A percentile compares a stretch with the other conserved stretches of the same genome.
These are phyloP conservation scores for Plectus sambesii DNA, from an alignment of 1,140 invertebrate species.

Conservation along the genomic window DNA sequence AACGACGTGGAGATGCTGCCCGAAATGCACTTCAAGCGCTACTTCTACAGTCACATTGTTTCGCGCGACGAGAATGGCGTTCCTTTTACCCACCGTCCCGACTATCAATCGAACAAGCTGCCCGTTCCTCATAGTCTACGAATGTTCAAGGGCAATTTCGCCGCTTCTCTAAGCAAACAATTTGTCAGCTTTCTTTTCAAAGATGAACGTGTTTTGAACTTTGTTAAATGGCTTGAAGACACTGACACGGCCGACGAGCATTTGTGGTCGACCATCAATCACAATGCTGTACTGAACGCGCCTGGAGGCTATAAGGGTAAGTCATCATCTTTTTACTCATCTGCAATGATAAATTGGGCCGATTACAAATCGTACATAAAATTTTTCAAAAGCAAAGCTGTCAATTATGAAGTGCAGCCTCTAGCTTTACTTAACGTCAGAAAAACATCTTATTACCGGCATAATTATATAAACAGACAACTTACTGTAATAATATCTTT, in stretches of 20 bases:
- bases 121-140: background rate
- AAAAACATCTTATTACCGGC: too few species aligned
- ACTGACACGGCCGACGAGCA: background rate
- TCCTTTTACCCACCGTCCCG: background rate
- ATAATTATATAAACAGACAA: too few species aligned
- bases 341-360: too few species aligned
- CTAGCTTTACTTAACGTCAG: too few species aligned
- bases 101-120: background rate
- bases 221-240: background rate
- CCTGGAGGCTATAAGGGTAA: too few species aligned
- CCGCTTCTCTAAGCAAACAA: background rate
- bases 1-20: background rate
- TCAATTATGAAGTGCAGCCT: too few species aligned
- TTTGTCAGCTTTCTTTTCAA: too few species aligned
- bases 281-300: background rate
- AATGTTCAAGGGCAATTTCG: background rate
- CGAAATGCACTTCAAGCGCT: background rate
- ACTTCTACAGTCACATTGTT: background rate
- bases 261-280: background rate
- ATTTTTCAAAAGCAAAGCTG: too few species aligned
- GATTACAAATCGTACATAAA: too few species aligned
- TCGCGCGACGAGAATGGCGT: background rate
- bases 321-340: too few species aligned
- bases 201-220: background rate
- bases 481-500: too few species aligned